Evolutionary conservation across 1,140 invertebrate species (phyloP).

Genomic region (Drosophila pseudoobscura): DNA sequence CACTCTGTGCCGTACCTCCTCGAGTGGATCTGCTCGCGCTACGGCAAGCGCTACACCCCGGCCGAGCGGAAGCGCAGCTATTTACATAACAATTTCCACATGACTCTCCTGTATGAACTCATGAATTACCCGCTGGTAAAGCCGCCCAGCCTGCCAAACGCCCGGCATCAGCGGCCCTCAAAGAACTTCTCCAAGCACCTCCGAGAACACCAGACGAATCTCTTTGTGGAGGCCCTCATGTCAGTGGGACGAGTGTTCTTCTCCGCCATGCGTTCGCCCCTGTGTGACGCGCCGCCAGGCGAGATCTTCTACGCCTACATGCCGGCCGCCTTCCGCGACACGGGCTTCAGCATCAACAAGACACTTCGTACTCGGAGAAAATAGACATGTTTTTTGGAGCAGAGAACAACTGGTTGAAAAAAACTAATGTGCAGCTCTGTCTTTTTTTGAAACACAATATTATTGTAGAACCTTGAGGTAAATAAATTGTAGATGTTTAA

Average conservation of each 20-base stretch:
- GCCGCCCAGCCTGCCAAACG: neutral
- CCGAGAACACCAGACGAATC: neutral
- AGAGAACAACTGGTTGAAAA: too few species aligned
- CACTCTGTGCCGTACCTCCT: conserved; percentile 52
- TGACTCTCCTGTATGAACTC: conserved; percentile 6
- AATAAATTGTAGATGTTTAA: too few species aligned
- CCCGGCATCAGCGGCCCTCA: too few species aligned
- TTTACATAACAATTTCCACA: neutral
- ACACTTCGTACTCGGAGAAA: neutral
- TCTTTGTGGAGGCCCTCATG: conserved; percentile 42
- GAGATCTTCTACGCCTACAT: conserved; percentile 54
- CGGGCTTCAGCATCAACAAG: conserved; percentile 1
- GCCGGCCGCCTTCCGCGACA: conserved; percentile 45
- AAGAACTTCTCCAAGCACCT: neutral
- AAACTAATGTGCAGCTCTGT: too few species aligned
- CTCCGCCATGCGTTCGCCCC: conserved; percentile 27
- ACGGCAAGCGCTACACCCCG: conserved; percentile 52
- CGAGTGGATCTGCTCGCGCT: conserved; percentile 64
- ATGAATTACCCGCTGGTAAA: conserved; percentile 4
- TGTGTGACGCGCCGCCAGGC: neutral
- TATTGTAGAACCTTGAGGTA: too few species aligned
- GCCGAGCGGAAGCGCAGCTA: conserved; percentile 15
- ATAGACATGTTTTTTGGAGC: too few species aligned
- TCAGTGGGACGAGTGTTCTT: conserved; percentile 49
- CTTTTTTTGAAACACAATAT: too few species aligned